Evolutionary conservation across 2,113 vertebrate species (phyloP).

Genomic region (Centrocercus urophasianus): DNA sequence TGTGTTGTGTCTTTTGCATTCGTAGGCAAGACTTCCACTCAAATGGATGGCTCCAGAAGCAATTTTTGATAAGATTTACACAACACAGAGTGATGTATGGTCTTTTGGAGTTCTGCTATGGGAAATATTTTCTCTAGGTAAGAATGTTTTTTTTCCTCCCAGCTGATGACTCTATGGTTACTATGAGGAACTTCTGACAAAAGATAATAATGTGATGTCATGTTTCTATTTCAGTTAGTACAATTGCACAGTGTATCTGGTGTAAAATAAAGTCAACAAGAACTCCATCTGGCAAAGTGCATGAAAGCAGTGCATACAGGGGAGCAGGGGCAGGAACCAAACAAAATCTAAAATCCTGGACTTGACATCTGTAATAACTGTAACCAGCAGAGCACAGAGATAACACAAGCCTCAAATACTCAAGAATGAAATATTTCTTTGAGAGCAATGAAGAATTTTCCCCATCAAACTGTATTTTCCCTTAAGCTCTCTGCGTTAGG

Average conservation of each 20-base stretch:
- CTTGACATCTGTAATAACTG: not conserved
- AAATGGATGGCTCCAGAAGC: constrained; percentile 98
- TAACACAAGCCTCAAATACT: not conserved
- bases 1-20: not conserved
- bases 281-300: not conserved
- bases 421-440: not conserved
- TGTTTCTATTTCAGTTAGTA: not conserved
- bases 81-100: constrained; percentile 95
- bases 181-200: not conserved
- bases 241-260: not conserved
- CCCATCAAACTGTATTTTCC: not conserved
- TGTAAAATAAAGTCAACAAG: not conserved
- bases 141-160: not conserved
- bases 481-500: not conserved
- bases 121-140: constrained; percentile 97
- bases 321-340: not conserved
- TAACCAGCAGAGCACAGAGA: not conserved
- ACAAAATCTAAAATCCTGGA: not conserved
- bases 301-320: not conserved
- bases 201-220: not conserved
- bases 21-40: constrained; percentile 90
- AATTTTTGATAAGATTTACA: constrained; percentile 96
- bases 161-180: not conserved
- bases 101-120: constrained; percentile 94
- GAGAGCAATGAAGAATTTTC: not conserved